These are phyloP conservation scores for Drosophila rellima DNA, from an alignment of 2,888 invertebrate genomes.

Conservation along the genomic window DNA sequence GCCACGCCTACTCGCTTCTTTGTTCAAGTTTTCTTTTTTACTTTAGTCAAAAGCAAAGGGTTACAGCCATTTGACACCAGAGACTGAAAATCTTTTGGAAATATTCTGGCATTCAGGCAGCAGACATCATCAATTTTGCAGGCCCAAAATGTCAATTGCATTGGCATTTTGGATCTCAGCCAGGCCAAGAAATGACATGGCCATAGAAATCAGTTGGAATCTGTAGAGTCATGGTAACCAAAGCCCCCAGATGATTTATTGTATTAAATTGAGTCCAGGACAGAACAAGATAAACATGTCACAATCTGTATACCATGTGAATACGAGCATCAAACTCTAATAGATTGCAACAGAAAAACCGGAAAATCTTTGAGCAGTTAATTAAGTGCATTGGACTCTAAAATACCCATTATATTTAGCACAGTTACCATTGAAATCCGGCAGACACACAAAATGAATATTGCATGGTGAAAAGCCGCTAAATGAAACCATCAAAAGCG, in stretches of 20 bases:
- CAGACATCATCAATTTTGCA: constrained; percentile 67
- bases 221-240: constrained; percentile 50
- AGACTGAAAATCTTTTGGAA: constrained; percentile 5
- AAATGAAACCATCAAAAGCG: constrained; percentile 32
- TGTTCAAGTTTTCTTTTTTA: not conserved
- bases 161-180: constrained; percentile 60
- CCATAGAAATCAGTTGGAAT: constrained; percentile 52
- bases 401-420: constrained; percentile 16
- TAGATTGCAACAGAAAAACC: constrained; percentile 5
- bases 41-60: constrained; percentile 19
- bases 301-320: constrained; percentile 4
- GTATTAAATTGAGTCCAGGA: constrained; percentile 51
- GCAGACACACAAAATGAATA: constrained; percentile 3
- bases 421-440: constrained; percentile 4
- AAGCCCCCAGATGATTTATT: constrained; percentile 66
- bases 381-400: constrained; percentile 44
- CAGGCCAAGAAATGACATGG: constrained; percentile 48
- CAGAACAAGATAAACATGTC: constrained; percentile 33
- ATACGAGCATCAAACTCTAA: not conserved
- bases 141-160: constrained; percentile 70
- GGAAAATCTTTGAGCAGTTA: constrained; percentile 26
- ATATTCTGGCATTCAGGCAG: constrained; percentile 24
- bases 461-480: constrained; percentile 27
- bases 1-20: constrained; percentile 3
- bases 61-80: constrained; percentile 33